These are phyloP conservation scores for Aleiodes leptofemur DNA, from an alignment of 2,888 invertebrate genomes.

Conservation along the genomic window DNA sequence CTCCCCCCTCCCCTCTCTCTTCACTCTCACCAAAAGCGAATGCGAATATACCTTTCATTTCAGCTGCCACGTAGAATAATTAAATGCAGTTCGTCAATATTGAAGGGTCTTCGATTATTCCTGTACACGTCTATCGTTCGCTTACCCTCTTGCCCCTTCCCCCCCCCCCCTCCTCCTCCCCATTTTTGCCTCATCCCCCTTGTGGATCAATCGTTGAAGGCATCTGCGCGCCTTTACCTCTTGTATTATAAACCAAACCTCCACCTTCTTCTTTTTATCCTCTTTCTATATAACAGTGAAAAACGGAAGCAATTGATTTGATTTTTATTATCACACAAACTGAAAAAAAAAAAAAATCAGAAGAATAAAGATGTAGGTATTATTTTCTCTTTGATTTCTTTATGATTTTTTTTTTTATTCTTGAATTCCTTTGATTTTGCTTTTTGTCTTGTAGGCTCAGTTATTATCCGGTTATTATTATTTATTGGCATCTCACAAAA, in stretches of 20 bases:
- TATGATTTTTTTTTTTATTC: not conserved
- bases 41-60: conserved; percentile 40
- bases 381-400: conserved; percentile 9
- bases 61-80: conserved; percentile 44
- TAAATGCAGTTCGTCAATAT: conserved; percentile 44
- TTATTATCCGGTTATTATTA: conserved; percentile 40
- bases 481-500: conserved; percentile 61
- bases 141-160: not conserved
- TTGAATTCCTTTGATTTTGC: conserved; percentile 8
- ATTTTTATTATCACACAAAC: conserved; percentile 18
- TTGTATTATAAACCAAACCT: conserved; percentile 2
- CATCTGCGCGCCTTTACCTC: conserved; percentile 30
- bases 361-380: conserved; percentile 19
- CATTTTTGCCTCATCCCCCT: no score
- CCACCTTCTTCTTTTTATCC: not conserved
- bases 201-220: conserved; percentile 21
- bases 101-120: conserved; percentile 35
- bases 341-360: not conserved
- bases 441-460: conserved; percentile 17
- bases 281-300: not conserved
- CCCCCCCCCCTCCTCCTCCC: no score
- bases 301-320: conserved; percentile 31
- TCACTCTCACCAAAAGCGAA: conserved; percentile 2
- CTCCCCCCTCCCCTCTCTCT: no score
- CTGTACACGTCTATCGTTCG: conserved; percentile 38